Evolutionary conservation across 2,888 invertebrate genomes (phyloP).

Genomic region (Dasysyrphus tricinctus): DNA sequence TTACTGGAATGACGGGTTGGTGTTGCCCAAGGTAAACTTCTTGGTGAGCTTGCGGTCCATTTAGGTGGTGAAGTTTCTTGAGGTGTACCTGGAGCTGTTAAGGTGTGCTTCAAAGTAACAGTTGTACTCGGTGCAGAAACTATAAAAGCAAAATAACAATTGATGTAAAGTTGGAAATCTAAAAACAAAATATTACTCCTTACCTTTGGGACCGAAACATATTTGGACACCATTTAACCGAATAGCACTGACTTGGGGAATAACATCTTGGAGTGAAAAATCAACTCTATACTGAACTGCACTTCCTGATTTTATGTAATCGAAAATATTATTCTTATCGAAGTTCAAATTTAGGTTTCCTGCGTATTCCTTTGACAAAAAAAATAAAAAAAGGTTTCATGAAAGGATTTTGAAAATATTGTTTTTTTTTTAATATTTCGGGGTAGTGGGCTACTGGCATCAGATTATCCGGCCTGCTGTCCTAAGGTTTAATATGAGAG

Average conservation of each 20-base stretch:
- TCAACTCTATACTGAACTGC: slow-evolving; percentile 85
- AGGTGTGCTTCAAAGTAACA: slow-evolving; percentile 76
- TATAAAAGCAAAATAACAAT: not conserved
- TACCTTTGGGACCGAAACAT: slow-evolving; percentile 85
- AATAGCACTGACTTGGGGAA: slow-evolving; percentile 86
- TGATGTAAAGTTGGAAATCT: not conserved
- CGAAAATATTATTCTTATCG: slow-evolving; percentile 76
- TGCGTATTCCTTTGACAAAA: slow-evolving; percentile 76
- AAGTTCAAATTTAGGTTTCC: slow-evolving; percentile 78
- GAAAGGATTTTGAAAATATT: not conserved
- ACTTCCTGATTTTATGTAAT: slow-evolving; percentile 77
- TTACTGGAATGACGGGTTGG: not conserved
- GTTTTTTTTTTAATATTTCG: too few species aligned
- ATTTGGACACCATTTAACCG: slow-evolving; percentile 85
- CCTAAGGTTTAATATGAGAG: too few species aligned
- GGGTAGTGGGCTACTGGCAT: too few species aligned
- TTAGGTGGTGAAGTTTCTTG: not conserved
- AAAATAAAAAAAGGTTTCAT: not conserved
- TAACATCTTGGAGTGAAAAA: slow-evolving; percentile 85
- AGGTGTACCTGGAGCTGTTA: slow-evolving; percentile 59
- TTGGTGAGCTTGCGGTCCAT: too few species aligned
- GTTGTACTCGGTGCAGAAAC: slow-evolving; percentile 77
- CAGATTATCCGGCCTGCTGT: too few species aligned
- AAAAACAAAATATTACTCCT: not conserved
- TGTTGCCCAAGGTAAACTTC: not conserved